phyloP scores from a whole-genome alignment of 2,797 vertebrate genomes.

The Scomberomorus guttatus region DNA sequence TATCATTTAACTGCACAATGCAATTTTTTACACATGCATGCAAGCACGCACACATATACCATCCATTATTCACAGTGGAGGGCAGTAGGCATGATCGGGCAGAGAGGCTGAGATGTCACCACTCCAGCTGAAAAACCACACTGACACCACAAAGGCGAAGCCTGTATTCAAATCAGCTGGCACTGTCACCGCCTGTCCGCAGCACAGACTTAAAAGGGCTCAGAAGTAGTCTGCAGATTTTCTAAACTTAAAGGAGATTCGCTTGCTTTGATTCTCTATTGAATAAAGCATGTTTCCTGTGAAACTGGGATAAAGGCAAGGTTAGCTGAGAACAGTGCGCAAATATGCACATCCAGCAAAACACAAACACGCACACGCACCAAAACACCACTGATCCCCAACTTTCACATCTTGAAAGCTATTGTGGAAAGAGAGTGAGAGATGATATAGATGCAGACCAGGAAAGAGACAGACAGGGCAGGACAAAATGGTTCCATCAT shows the following conservation, averaged over 20 bases:
- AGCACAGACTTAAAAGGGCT: constrained; percentile 42
- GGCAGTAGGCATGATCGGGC: constrained; percentile 27
- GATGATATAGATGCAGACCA: constrained; percentile 1
- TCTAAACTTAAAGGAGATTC: constrained; percentile 45
- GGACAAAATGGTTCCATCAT: constrained; percentile 12
- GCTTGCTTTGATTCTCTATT: constrained; percentile 46
- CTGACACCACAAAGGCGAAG: constrained; percentile 65
- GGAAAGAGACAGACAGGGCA: constrained; percentile 7
- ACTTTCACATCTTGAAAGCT: constrained; percentile 20
- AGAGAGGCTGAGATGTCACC: constrained; percentile 52
- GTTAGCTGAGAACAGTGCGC: constrained; percentile 8
- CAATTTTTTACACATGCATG: not conserved
- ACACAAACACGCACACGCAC: constrained; percentile 18
- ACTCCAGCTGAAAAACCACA: constrained; percentile 50
- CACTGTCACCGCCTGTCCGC: constrained; percentile 47
- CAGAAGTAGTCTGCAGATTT: constrained; percentile 40
- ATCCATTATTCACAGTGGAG: constrained; percentile 38
- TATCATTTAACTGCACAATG: constrained; percentile 20
- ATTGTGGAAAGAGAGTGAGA: not conserved
- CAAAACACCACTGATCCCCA: constrained; percentile 14
- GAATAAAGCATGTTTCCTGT: constrained; percentile 57
- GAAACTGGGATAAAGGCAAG: constrained; percentile 44
- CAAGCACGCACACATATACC: not conserved
- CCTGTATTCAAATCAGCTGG: constrained; percentile 59
- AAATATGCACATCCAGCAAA: constrained; percentile 26